Evolutionary conservation across 2,888 invertebrate genomes (phyloP), one percentile per base, ranked within the genome.

Genomic region (Tigriopus californicus): DNA sequence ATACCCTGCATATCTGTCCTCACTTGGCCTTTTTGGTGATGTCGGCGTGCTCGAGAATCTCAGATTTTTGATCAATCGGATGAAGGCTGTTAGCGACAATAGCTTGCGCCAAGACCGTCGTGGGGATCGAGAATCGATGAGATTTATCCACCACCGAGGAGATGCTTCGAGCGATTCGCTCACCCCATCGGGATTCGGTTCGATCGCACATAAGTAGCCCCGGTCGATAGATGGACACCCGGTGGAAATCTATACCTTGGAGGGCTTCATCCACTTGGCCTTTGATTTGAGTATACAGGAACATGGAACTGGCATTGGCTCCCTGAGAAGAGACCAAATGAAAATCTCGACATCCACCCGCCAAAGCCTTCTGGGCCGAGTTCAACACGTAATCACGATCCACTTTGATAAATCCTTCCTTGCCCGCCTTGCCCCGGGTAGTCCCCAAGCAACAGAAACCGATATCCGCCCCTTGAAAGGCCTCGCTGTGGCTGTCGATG

Each of bases 361-460:
- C 67, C 63, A 73, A 72, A 1, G 75, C 74, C 12, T 73, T 49
- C 59, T 71, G 69, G 3, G 75, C 76, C 2, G 72, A 62, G 25
- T 69, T 67, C 52, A 74, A 64, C 8, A 75, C 72, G 65, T 75
- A 76, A 64, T 76, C 76, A 66, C 74, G 72, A 65, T 76, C 76
- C 1, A 75, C 73, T 57, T 68, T 67, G 58, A 71, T 68, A 66
- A 75, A 76, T 2, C 66, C 67, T 61, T 74, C 74, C 40, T 67
- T 67, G 58, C 75, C 75, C n/a, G 74, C 64, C 64, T 74, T 73
- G 24, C 64, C 72, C 47, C 70, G 65, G 1, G 76, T 76, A 11
- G 76, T 75, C 41, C 76, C 76, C 12, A 76, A 64, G 58, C 71
- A 70, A 65, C 73, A 75, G 65, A 72, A 75, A 1, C 73, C 74